A percentile compares a stretch with the other conserved stretches of the same genome.
These are phyloP conservation scores for Solenopsis fugax DNA, from an alignment of 1,140 invertebrate genomes.

Conservation along the genomic window DNA sequence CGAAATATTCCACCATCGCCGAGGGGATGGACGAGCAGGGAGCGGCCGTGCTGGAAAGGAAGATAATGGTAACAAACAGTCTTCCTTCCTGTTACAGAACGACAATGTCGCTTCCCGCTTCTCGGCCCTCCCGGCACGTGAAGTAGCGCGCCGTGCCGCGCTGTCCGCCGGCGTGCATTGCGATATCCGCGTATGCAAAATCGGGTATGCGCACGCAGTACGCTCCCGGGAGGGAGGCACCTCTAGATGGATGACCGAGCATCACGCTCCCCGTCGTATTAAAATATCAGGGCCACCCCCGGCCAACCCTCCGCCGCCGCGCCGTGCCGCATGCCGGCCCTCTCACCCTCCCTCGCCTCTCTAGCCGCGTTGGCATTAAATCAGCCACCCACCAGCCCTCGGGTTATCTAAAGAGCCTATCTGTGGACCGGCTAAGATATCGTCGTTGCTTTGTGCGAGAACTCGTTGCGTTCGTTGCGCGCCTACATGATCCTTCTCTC, in stretches of 20 bases:
- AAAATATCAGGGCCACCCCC: conserved; percentile 79
- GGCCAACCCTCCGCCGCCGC: conserved; percentile 30
- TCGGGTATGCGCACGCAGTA: conserved; percentile 78
- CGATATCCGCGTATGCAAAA: conserved; percentile 83
- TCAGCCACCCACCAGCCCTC: conserved; percentile 81
- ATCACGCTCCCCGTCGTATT: conserved; percentile 81
- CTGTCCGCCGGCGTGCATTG: conserved; percentile 72
- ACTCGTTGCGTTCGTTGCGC: conserved; percentile 69
- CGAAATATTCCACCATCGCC: conserved; percentile 38
- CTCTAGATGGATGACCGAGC: conserved; percentile 81
- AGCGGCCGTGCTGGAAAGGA: conserved; percentile 64
- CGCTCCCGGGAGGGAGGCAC: conserved; percentile 58
- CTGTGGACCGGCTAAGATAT: conserved; percentile 79
- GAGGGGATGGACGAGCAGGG: conserved; percentile 18
- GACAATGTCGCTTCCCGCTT: conserved; percentile 49
- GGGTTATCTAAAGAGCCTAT: conserved; percentile 82
- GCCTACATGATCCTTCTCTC: conserved; percentile 59
- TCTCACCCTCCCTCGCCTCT: conserved; percentile 31
- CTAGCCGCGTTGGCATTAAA: conserved; percentile 78
- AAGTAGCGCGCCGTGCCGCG: conserved; percentile 5
- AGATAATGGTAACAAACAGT: conserved; percentile 84
- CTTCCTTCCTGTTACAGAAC: conserved; percentile 82
- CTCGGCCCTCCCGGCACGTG: conserved; percentile 20
- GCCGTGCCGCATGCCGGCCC: conserved; percentile 33
- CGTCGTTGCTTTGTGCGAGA: conserved; percentile 62